phyloP scores from a whole-genome alignment of 2,888 invertebrate species.

The Encarsia formosa region DNA sequence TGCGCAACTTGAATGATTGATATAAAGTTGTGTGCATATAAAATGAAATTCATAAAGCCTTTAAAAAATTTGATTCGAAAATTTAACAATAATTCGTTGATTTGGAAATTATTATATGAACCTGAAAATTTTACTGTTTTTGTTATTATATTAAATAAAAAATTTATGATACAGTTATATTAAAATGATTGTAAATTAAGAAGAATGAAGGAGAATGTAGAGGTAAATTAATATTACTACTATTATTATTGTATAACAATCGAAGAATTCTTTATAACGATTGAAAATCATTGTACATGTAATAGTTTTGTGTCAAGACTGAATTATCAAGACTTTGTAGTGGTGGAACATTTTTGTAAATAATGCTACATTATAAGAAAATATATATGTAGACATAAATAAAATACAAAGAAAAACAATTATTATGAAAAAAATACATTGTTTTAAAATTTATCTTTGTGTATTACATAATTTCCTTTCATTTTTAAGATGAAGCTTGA shows the following conservation, averaged over 20 bases:
- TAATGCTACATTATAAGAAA: conserved; percentile 40
- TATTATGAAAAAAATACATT: conserved; percentile 17
- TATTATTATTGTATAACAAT: conserved; percentile 26
- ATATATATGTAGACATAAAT: conserved; percentile 41
- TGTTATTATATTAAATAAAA: conserved; percentile 18
- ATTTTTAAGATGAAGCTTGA: conserved; percentile 6
- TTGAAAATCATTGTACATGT: conserved; percentile 27
- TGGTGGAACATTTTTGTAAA: conserved; percentile 47
- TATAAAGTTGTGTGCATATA: no score
- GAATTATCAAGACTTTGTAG: conserved; percentile 46
- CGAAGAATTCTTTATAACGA: conserved; percentile 27
- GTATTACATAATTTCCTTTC: conserved; percentile 18
- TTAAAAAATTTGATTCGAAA: conserved; percentile 8
- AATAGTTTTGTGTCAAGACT: conserved; percentile 44
- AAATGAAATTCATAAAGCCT: no score
- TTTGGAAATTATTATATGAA: conserved; percentile 20
- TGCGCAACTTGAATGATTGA: no score
- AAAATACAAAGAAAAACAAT: conserved; percentile 29
- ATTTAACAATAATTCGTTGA: conserved; percentile 14
- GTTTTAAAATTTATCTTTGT: conserved; percentile 16
- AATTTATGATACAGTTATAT: conserved; percentile 12
- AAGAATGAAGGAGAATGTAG: conserved; percentile 11
- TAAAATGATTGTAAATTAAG: conserved; percentile 14
- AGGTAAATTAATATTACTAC: conserved; percentile 26
- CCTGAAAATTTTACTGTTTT: conserved; percentile 22